phyloP scores from a whole-genome alignment of 2,113 vertebrate species.

The Scatophagus argus region DNA sequence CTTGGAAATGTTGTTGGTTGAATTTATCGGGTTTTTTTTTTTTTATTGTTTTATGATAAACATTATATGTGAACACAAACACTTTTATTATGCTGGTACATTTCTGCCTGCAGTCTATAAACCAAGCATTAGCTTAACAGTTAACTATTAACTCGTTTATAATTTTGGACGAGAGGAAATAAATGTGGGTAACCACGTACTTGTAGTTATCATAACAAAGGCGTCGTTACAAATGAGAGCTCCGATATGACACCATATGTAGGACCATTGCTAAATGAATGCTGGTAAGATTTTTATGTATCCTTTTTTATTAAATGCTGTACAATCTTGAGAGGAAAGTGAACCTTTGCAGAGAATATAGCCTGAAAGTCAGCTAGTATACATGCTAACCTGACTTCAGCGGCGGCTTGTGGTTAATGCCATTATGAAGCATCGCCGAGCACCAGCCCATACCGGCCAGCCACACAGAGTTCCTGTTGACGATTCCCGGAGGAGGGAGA shows the following conservation, averaged over 20 bases:
- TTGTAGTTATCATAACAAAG: not conserved
- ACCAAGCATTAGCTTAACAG: accelerated
- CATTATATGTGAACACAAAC: not conserved
- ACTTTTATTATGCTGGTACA: not conserved
- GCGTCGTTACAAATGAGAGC: not conserved
- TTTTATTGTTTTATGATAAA: no score
- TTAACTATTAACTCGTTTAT: not conserved
- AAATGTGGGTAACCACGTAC: no score
- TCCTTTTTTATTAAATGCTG: not conserved
- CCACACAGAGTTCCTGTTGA: constrained; percentile 83
- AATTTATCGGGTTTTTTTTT: no score
- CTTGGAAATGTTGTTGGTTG: not conserved
- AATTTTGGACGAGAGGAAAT: not conserved
- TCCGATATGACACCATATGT: not conserved
- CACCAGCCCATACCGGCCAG: constrained; percentile 76
- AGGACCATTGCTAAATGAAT: not conserved
- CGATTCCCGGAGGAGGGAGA: constrained; percentile 85
- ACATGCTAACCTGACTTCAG: constrained; percentile 80
- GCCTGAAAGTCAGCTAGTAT: not conserved
- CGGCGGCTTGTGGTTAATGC: constrained; percentile 77
- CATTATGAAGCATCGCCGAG: constrained; percentile 82
- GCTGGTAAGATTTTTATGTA: not conserved
- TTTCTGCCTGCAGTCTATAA: not conserved
- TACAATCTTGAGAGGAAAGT: not conserved
- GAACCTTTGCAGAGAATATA: accelerated